Conservation (phyloP, 1,140 invertebrate genomes). For the Apis florea region DNA sequence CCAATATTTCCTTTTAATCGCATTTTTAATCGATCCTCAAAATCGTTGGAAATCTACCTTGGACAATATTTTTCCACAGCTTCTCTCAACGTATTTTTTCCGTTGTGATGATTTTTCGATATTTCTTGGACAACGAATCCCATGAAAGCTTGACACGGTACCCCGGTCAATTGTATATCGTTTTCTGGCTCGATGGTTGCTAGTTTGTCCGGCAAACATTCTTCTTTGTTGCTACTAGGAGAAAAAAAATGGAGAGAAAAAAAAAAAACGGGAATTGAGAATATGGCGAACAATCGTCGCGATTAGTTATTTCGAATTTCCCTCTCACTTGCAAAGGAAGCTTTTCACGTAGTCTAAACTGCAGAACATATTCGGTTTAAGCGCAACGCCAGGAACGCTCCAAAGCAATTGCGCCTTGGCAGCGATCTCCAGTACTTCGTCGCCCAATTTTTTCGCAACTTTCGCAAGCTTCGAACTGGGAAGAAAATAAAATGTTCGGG, state of each 20-base stretch:
- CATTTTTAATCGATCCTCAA: neutral
- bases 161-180: conserved; percentile 63
- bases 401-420: conserved; percentile 69
- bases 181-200: conserved; percentile 59
- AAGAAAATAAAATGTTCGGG: neutral
- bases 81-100: conserved; percentile 41
- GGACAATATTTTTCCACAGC: conserved; percentile 62
- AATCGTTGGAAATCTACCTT: conserved; percentile 41
- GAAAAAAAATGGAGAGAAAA: too few species aligned
- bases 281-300: neutral
- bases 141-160: conserved; percentile 70
- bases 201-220: conserved; percentile 32
- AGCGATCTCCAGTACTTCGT: conserved; percentile 64
- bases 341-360: conserved; percentile 40
- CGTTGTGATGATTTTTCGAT: conserved; percentile 37
- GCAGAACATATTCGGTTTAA: conserved; percentile 60
- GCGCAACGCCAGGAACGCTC: conserved; percentile 67
- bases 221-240: neutral
- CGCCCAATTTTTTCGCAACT: conserved; percentile 48
- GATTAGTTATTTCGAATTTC: neutral
- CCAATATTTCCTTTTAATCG: too few species aligned
- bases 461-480: conserved; percentile 60
- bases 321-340: conserved; percentile 50
- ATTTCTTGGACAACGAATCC: conserved; percentile 66
- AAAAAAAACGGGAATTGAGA: neutral